Evolutionary conservation across 2,888 invertebrate species (phyloP), one percentile per base, ranked within the genome.

Genomic region (Dinocampus coccinellae): DNA sequence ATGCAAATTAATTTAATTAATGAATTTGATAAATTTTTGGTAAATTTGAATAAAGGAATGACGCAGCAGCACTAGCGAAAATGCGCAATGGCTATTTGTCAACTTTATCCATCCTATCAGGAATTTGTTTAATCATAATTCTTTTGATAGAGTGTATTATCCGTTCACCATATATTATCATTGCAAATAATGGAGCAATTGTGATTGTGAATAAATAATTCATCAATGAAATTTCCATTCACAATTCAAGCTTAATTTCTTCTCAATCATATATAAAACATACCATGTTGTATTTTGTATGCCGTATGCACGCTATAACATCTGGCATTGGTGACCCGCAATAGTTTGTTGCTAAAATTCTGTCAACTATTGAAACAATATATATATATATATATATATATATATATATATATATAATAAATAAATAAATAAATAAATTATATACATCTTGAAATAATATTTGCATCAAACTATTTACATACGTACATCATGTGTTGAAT

Each of bases 401-500:
- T n/a, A n/a, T n/a, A n/a, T n/a, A n/a, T n/a, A n/a, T n/a, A n/a
- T n/a, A n/a, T n/a, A n/a, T n/a, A n/a, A n/a, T n/a, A n/a, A n/a
- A n/a, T n/a, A n/a, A n/a, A n/a, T n/a, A n/a, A n/a, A n/a, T n/a
- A n/a, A n/a, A n/a, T n/a, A n/a, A n/a, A n/a, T n/a, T n/a, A n/a
- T 6, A 47, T 47, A 6, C 47, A 7, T 16, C 16, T 16, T 47
- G 20, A 11, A 9, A 39, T 13, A 66, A 55, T 22, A 66, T 36
- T 11, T 36, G 13, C 33, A 6, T 57, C 9, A 29, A n/a, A 52
- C 11, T 64, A n/a, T 68, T 64, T 52, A 4, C 36, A 60, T 66
- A 34, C 74, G 69, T 76, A 75, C 75, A 76, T 76, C n/a, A 29
- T 29, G 77, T 79, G 77, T 80, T 76, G 74, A 80, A 80, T 81